These are phyloP conservation scores for Rhysida immarginata DNA, from an alignment of 1,140 invertebrate genomes.

Conservation along the genomic window DNA sequence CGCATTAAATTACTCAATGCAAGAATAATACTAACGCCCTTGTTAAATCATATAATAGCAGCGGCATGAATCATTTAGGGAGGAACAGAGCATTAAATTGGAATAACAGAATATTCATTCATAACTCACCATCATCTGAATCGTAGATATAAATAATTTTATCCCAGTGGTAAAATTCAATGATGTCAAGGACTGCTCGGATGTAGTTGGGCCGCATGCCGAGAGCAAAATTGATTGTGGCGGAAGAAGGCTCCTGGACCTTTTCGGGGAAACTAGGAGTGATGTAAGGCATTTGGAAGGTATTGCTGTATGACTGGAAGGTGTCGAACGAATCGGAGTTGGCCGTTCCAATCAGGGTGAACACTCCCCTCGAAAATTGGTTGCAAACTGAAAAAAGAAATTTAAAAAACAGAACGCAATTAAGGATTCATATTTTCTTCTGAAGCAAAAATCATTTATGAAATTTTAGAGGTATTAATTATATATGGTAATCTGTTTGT, in stretches of 20 bases:
- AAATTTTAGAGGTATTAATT: too few relatives aligned
- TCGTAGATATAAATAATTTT: slow-evolving; percentile 89
- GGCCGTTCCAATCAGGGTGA: slow-evolving; percentile 77
- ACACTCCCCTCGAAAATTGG: slow-evolving; percentile 76
- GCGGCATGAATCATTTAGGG: too few relatives aligned
- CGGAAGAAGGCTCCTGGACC: slow-evolving; percentile 63
- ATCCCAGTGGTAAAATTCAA: slow-evolving; percentile 77
- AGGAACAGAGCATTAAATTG: too few relatives aligned
- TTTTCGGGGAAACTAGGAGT: slow-evolving; percentile 86
- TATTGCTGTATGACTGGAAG: slow-evolving; percentile 85
- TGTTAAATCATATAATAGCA: too few relatives aligned
- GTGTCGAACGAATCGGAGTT: slow-evolving; percentile 85
- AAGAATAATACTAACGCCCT: too few relatives aligned
- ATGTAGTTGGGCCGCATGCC: slow-evolving; percentile 91
- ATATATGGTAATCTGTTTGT: too few relatives aligned
- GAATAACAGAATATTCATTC: too few relatives aligned
- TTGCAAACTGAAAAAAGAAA: slow-evolving; percentile 61
- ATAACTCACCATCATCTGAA: slow-evolving; percentile 86
- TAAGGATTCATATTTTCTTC: too few relatives aligned
- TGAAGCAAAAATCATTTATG: too few relatives aligned
- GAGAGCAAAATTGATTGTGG: slow-evolving; percentile 70
- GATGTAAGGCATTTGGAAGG: slow-evolving; percentile 90
- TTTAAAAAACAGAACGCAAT: too few relatives aligned
- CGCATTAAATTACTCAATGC: too few relatives aligned
- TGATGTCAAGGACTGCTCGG: slow-evolving; percentile 80